Evolutionary conservation across 2,113 vertebrate species (phyloP).

Genomic region (Sinocyclocheilus grahami): DNA sequence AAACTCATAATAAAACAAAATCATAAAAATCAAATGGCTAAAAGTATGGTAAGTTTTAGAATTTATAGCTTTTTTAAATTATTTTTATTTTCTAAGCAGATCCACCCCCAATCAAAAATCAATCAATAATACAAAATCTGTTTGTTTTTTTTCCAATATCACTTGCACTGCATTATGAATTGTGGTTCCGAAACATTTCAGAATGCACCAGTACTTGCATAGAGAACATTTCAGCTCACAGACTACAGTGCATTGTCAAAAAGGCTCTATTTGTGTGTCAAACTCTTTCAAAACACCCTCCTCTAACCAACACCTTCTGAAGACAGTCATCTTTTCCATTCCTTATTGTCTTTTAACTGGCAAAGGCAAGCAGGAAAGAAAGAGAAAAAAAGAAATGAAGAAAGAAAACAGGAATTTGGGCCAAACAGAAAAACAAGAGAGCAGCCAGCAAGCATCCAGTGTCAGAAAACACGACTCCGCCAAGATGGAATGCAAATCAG

Average conservation of each 20-base stretch:
- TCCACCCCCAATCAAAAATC: no score
- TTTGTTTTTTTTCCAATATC: neutral
- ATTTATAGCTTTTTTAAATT: no score
- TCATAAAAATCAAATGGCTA: no score
- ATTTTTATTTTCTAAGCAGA: no score
- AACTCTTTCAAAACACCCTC: conserved; percentile 50
- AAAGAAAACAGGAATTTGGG: conserved; percentile 44
- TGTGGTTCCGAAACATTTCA: neutral
- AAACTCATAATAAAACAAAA: no score
- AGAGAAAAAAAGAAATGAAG: conserved; percentile 46
- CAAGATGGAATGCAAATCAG: conserved; percentile 74
- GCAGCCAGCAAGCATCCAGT: conserved; percentile 50
- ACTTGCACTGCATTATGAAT: neutral
- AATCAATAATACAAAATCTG: no score
- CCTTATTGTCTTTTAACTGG: conserved; percentile 8
- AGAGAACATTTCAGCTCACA: neutral
- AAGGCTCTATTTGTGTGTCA: neutral
- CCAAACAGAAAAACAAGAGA: conserved; percentile 61
- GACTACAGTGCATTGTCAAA: neutral
- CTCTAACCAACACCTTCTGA: conserved; percentile 27
- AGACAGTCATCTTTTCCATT: conserved; percentile 42
- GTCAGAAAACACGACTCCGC: conserved; percentile 65
- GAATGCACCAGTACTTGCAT: neutral
- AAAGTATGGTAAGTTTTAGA: no score
- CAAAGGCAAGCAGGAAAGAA: conserved; percentile 29